Evolutionary conservation across 2,888 invertebrate genomes (phyloP), one percentile per base, ranked within the genome.

Genomic region (Vesta saturnalis): DNA sequence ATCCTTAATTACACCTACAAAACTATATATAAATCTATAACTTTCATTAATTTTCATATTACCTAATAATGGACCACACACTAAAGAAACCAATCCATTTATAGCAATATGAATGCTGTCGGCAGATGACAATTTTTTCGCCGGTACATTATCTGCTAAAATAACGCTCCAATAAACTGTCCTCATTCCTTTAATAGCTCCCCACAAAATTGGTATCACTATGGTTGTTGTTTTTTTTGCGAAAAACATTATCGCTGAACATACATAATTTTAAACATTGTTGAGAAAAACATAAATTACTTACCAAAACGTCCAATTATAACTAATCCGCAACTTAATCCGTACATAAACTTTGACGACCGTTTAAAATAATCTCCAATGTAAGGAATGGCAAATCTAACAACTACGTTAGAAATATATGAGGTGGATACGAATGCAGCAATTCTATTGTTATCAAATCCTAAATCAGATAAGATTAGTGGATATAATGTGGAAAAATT

Each of bases 101-200:
- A 86, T 85, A 70, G 91, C 86, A 87, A 90, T 90, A 78, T 91
- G 91, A 54, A 91, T 88, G 1, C 91, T 90, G 2, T 89, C 87
- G 1, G 91, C 91, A 52, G 89, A 88, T 1, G 90, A 86, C 16
- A 91, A 81, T 73, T 88, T 85, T 56, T 91, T 89, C 21, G 91
- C 79, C 0, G 90, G 89, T 4, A 91, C 89, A 74, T 91, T 87
- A 77, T 84, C 87, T 0, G 91, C 91, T 63, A 91, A 88, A 1
- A 91, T 87, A n/a, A 91, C 82, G 56, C 87, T 86, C 86, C 91
- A 89, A 76, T 89, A 91, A 0, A 91, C 90, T 0, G 90, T 88
- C 68, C 91, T 84, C 21, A 91, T 83, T 0, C 91, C 91, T 83
- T 91, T 91, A 0, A 89, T 88, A 22, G 89, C 81, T 19, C 92